Evolutionary conservation across 2,888 invertebrate species (phyloP), one percentile per base, ranked within the genome.

Genomic region (Drosophila rubida): DNA sequence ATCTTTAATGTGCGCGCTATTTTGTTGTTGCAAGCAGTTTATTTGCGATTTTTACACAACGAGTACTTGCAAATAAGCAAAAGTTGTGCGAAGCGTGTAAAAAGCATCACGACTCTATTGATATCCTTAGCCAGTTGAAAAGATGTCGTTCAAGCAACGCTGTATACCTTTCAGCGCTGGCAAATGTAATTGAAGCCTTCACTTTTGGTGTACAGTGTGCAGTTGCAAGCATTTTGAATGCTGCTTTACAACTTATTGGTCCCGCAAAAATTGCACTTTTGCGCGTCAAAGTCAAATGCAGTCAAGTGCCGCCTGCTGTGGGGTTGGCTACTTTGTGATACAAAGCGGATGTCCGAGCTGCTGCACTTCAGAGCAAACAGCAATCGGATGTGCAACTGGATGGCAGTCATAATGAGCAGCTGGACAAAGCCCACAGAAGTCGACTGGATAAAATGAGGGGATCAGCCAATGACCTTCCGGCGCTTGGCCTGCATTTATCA

Each of bases 11-110:
- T 37, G 41, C 19, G 1, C 19, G 11, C 37, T 7, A 8, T 11
- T 39, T 13, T 46, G 16, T 4, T 22, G 7, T 25, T 5, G 25
- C 25, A 25, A 25, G 25, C 6, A 25, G 2, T 25, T 25, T 25
- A 25, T 25, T 25, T 25, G n/a, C 42, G 6, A 62, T 55, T 55
- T 41, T 41, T 61, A 39, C 7, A 27, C 23, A 68, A 49, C 9
- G 11, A 19, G 27, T 45, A 64, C 64, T 59, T 71, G 70, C 65
- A 55, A 57, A 55, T 60, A 65, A 51, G 5, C n/a, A n/a, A 37
- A 72, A 70, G 50, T 59, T 71, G 22, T 46, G 32, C 19, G 1
- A 8, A 6, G 27, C 27, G 19, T 37, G 0, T 7, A 7, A 19
- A 19, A 19, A 5, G 0, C 0, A 3, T 9, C 0, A 8, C 9